phyloP scores from a whole-genome alignment of 2,113 vertebrate species.

The Irena cyanogastra region DNA sequence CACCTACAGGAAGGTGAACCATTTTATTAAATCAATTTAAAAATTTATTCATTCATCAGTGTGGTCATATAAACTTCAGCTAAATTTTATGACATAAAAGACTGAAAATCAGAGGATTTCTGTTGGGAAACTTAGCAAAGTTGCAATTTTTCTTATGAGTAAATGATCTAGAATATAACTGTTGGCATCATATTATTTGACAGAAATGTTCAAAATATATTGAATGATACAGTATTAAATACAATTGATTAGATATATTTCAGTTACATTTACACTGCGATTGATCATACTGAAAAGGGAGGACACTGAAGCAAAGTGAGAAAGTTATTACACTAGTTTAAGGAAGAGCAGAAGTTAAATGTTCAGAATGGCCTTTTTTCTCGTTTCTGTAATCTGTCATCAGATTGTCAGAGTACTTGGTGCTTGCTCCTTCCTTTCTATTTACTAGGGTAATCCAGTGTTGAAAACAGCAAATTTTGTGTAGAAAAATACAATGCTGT shows the following conservation, averaged over 20 bases:
- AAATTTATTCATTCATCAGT: not conserved
- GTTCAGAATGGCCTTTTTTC: not conserved
- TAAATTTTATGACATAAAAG: not conserved
- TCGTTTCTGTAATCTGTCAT: not conserved
- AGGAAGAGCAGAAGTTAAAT: not conserved
- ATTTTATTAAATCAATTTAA: not conserved
- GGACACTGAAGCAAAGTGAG: not conserved
- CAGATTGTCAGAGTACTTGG: not conserved
- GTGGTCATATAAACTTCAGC: not conserved
- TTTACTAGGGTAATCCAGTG: not conserved
- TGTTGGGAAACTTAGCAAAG: not conserved
- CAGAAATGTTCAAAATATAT: not conserved
- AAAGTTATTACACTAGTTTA: not conserved
- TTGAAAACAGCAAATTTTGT: not conserved
- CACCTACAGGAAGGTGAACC: not conserved
- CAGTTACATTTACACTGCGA: not conserved
- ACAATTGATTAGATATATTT: not conserved
- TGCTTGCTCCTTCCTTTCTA: not conserved
- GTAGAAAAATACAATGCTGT: not conserved
- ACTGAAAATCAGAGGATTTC: not conserved
- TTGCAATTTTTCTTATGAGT: not conserved
- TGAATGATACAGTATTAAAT: not conserved
- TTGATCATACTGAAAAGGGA: not conserved
- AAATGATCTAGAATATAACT: not conserved
- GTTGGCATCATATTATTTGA: fast-evolving